Conservation (phyloP, 2,797 vertebrate species). For the Protosalanx chinensis region DNA sequence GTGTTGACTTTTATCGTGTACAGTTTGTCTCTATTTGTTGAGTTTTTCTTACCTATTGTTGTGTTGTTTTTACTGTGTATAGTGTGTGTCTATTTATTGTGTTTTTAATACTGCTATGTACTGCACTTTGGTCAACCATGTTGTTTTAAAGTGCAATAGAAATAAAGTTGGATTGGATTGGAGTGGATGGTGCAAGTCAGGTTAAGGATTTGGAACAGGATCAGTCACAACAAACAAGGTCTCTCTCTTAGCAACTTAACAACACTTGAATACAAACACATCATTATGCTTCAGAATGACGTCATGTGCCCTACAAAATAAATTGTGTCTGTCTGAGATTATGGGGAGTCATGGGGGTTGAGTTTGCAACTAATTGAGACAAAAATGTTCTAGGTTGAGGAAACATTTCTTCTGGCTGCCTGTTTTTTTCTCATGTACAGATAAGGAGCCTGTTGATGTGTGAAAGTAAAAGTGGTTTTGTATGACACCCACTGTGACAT, state of each 20-base stretch:
- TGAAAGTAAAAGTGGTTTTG: conserved; percentile 35
- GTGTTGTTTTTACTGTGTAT: too few species aligned
- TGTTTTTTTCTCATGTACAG: background rate
- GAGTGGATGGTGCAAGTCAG: conserved; percentile 6
- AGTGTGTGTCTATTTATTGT: too few species aligned
- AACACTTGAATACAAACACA: conserved; percentile 37
- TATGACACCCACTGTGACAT: conserved; percentile 23
- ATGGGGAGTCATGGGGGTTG: background rate
- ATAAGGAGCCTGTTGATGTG: conserved; percentile 16
- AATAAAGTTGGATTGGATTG: too few species aligned
- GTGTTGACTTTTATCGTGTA: too few species aligned
- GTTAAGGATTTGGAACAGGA: conserved; percentile 22
- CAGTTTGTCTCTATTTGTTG: too few species aligned
- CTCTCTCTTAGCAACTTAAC: conserved; percentile 37
- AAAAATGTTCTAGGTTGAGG: conserved; percentile 18
- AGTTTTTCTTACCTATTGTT: too few species aligned
- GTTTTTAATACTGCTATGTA: too few species aligned
- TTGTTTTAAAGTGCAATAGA: too few species aligned
- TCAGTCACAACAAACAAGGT: conserved; percentile 34
- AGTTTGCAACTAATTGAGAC: conserved; percentile 13
- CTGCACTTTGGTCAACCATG: too few species aligned
- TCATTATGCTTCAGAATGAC: conserved; percentile 21
- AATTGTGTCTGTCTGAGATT: conserved; percentile 11
- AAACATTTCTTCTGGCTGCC: conserved; percentile 19
- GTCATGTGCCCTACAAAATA: conserved; percentile 15